A percentile compares a stretch with the other conserved stretches of the same genome.
Evolutionary conservation across 2,888 invertebrate species (phyloP).

Genomic region (Trissoscelio sp.): DNA sequence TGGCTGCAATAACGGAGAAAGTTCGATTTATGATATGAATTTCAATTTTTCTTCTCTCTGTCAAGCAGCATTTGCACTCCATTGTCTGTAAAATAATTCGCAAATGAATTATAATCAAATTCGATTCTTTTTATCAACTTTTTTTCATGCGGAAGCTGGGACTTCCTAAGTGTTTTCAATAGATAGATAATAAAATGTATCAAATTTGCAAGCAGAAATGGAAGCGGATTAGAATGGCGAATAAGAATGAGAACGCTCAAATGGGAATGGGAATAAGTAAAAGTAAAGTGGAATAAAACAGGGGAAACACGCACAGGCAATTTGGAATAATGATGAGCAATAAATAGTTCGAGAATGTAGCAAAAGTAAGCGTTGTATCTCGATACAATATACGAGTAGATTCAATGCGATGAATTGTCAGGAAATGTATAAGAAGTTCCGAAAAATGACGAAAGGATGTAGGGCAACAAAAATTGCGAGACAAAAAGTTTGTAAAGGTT

Average conservation of each 20-base stretch:
- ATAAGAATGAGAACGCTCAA: slow-evolving; percentile 41
- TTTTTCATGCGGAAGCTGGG: not conserved
- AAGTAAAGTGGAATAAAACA: slow-evolving; percentile 33
- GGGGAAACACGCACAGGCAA: slow-evolving; percentile 28
- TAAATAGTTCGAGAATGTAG: slow-evolving; percentile 14
- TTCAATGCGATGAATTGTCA: not conserved
- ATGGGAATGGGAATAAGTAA: slow-evolving; percentile 44
- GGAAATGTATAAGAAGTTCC: not conserved
- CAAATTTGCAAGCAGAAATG: slow-evolving; percentile 8
- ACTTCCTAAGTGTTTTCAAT: slow-evolving; percentile 5
- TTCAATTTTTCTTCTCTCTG: too few relatives aligned
- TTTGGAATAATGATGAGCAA: slow-evolving; percentile 59
- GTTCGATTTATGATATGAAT: too few relatives aligned
- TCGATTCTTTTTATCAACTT: slow-evolving; percentile 6
- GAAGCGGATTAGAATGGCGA: slow-evolving; percentile 20
- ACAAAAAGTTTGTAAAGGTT: not conserved
- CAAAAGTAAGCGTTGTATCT: slow-evolving; percentile 18
- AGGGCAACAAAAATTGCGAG: not conserved
- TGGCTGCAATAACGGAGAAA: slow-evolving; percentile 80
- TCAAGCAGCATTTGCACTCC: too few relatives aligned
- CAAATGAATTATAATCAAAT: too few relatives aligned
- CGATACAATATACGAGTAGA: not conserved
- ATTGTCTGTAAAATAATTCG: too few relatives aligned
- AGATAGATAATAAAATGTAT: slow-evolving; percentile 5
- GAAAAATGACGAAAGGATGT: not conserved